Evolutionary conservation across 2,797 vertebrate genomes (phyloP).

Genomic region (Dendrocincla tyrannina): DNA sequence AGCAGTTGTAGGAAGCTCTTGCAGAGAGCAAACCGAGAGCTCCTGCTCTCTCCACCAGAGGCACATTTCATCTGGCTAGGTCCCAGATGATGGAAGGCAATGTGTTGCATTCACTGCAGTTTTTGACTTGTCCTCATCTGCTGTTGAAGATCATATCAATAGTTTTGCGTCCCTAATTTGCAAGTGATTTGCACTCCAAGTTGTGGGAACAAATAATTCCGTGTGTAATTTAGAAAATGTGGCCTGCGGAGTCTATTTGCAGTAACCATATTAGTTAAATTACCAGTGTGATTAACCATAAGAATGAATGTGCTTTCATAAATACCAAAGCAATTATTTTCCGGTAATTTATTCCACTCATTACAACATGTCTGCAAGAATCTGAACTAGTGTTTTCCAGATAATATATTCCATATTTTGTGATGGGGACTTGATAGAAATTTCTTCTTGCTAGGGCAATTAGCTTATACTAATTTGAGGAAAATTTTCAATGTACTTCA

Average conservation of each 20-base stretch:
- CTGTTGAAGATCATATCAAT: neutral
- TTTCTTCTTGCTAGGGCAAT: neutral
- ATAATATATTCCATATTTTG: conserved; percentile 40
- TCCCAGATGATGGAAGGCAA: neutral
- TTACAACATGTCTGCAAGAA: neutral
- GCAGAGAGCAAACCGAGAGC: neutral
- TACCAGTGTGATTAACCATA: conserved; percentile 46
- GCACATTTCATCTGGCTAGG: neutral
- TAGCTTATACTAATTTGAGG: neutral
- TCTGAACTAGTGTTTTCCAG: neutral
- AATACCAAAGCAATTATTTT: conserved; percentile 59
- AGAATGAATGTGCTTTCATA: conserved; percentile 56
- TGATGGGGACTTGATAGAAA: neutral
- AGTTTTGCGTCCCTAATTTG: neutral
- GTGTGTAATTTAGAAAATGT: neutral
- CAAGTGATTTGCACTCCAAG: neutral
- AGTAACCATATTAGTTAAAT: conserved; percentile 56
- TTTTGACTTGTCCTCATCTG: neutral
- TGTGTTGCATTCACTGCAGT: neutral
- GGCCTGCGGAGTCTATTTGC: conserved; percentile 17
- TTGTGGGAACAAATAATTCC: conserved; percentile 23
- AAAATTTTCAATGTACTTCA: neutral
- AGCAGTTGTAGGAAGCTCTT: neutral
- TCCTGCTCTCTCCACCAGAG: accelerated
- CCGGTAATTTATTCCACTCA: conserved; percentile 41